Base-by-base conservation (phyloP, 2,113 vertebrate genomes). In the Haplotaxodon microlepis region DNA sequence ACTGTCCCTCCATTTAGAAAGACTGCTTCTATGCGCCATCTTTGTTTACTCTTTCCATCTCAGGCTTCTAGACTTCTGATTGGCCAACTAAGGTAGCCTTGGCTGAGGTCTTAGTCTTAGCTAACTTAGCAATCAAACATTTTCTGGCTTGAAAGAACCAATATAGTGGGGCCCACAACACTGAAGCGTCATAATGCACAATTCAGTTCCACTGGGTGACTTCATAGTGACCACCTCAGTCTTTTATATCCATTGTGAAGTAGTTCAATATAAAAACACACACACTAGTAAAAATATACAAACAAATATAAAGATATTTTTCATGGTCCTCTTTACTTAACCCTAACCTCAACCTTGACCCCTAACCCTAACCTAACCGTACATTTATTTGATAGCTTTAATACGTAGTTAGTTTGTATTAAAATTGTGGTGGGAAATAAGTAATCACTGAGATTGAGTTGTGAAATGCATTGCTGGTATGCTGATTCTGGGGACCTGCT, bases 381-480 rank as follows among this genome's bases (percentile, higher is more conserved):
- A 19, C 16, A 63, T 63, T 63, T 34, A 34, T 61, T 11, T 63
- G 16, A 63, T 63, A 63, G 1, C 38, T 45, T 73, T 73, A 45
- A 73, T 27, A 73, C 1, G 38, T 69, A 69, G 21, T 45, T 10
- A 73, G 13, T 16, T 73, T 73, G 9, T 6, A 7, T 45, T 17
- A 73, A 73, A 45, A 73, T 16, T 27, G 21, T 11, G 14, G 57
- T 36, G 36, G n/a, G 38, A 21, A 71, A 84, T 87, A 53, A 83
- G 63, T 83, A 82, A 85, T 88, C 84, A 86, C 7, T 57, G 82
- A 88, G 89, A 93, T 69, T 92, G 93, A 91, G 92, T 82, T 94
- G 92, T 95, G 94, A 95, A 92, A 90, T 83, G 86, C 61, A 73
- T 57, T 85, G 90, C 90, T 83, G 88, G 88, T 86, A 69, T 78